Base-by-base conservation (phyloP, 2,797 vertebrate genomes). In the Merluccius polli region DNA sequence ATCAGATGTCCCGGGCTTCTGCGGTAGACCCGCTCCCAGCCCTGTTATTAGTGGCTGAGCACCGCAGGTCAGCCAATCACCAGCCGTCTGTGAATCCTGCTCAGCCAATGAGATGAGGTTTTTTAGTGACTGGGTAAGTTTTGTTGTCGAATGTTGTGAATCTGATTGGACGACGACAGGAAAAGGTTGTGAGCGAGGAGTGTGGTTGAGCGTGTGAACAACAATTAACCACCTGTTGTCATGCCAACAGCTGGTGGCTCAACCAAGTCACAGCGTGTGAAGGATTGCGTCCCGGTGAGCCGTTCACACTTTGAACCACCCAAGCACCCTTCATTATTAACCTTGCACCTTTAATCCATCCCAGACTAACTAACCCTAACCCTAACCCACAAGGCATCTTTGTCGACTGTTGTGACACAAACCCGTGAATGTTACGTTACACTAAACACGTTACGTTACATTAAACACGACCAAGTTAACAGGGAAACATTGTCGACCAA, bases 31-130 rank as follows among this genome's bases (percentile, higher is more conserved):
- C 87, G 48, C 70, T 27, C 80, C 79, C 83, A 73, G 78, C 81
- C 77, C 84, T 91, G 85, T 90, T 78, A 89, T 93, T 93, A 91
- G 91, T 85, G 92, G 91, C 78, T 16, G 41, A 29, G 76, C 81
- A 74, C 24, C 79, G 75, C 82, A 79, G 88, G 87, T 84, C 81
- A 69, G 70, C 81, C 79, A 87, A 88, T 91, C 89, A 77, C 18
- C 71, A 83, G 86, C 24, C 80, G 85, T 67, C 52, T 74, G 77
- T 63, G 73, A 59, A 74, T 73, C 73, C 11, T 13, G 35, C 69
- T n/a, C 12, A 21, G 73, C 81, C 77, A 80, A 80, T 74, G 82
- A 77, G 81, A 52, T 18, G 77, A 75, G 68, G 8, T 35, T 35
- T 36, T 74, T 77, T 44, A 32, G 70, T 38, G 71, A 15, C 9